Evolutionary conservation across 2,113 vertebrate species (phyloP).

Genomic region (Hirundichthys speculiger): DNA sequence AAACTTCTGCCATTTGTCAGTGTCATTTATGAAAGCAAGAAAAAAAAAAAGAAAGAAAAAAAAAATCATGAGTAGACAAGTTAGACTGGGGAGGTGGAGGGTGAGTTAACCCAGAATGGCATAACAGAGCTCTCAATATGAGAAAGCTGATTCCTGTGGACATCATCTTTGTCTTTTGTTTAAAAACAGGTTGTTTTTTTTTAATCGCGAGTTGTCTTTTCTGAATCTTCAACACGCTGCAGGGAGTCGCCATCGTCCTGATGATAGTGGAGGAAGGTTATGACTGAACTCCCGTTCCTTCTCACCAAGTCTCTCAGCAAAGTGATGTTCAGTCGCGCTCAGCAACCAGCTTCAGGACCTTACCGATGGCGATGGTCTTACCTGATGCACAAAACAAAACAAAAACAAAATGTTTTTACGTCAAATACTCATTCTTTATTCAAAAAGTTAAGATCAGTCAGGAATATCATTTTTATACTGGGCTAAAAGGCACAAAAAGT

Average conservation of each 20-base stretch:
- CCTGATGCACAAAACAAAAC: conserved; percentile 74
- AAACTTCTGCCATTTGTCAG: conserved; percentile 84
- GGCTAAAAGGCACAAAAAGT: no score
- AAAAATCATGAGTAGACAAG: conserved; percentile 61
- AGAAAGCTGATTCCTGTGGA: conserved; percentile 99
- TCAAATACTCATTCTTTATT: no score
- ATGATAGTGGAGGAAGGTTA: conserved; percentile 40
- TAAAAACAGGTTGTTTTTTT: conserved; percentile 77
- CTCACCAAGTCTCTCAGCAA: conserved; percentile 31
- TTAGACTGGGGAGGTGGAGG: conserved; percentile 30
- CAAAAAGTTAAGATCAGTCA: no score
- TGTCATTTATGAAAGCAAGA: conserved; percentile 86
- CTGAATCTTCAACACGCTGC: conserved; percentile 79
- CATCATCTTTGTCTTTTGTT: conserved; percentile 80
- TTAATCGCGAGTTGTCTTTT: conserved; percentile 63
- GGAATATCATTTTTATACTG: not conserved
- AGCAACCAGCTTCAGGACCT: conserved; percentile 98
- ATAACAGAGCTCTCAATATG: conserved; percentile 99
- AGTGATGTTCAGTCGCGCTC: conserved; percentile 92
- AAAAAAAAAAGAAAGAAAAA: conserved; percentile 76
- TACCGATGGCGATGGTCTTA: conserved; percentile 99
- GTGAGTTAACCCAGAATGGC: conserved; percentile 88
- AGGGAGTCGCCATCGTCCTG: conserved; percentile 68
- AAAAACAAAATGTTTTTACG: not conserved
- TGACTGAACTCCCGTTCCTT: conserved; percentile 55